Evolutionary conservation across 35 echinoderm and acorn worm species (phyloP).

Genomic region (Chiridota heheva): DNA sequence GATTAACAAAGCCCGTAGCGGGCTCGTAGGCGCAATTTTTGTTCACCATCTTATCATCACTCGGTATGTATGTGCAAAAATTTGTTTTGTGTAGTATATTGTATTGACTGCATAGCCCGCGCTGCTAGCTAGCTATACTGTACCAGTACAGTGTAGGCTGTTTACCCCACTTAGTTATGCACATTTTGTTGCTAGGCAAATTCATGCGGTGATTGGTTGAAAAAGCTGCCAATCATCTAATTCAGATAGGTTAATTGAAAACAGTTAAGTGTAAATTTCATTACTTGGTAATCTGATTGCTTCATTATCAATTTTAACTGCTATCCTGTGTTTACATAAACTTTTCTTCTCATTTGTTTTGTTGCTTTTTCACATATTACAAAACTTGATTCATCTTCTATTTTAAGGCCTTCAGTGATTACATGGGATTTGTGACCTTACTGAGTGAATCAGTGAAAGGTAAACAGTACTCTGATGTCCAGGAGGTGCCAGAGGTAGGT

Average conservation of each 20-base stretch:
- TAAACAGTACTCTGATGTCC: constrained; percentile 62
- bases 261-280: background rate
- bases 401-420: constrained; percentile 85
- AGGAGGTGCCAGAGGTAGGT: constrained; percentile 54
- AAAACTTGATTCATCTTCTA: background rate
- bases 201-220: no score
- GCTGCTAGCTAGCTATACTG: no score
- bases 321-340: background rate
- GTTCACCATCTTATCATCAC: no score
- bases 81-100: no score
- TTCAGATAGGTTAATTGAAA: background rate
- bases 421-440: constrained; percentile 72
- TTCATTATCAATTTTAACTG: background rate
- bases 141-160: no score
- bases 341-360: background rate
- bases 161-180: no score
- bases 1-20: no score
- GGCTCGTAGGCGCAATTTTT: no score
- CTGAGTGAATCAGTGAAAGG: constrained; percentile 72
- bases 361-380: background rate
- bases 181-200: no score
- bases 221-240: background rate
- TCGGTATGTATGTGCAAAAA: no score
- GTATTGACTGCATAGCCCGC: no score
- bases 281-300: background rate